These are phyloP conservation scores for Heteronetta atricapilla DNA, from an alignment of 2,113 vertebrate species.

Conservation along the genomic window DNA sequence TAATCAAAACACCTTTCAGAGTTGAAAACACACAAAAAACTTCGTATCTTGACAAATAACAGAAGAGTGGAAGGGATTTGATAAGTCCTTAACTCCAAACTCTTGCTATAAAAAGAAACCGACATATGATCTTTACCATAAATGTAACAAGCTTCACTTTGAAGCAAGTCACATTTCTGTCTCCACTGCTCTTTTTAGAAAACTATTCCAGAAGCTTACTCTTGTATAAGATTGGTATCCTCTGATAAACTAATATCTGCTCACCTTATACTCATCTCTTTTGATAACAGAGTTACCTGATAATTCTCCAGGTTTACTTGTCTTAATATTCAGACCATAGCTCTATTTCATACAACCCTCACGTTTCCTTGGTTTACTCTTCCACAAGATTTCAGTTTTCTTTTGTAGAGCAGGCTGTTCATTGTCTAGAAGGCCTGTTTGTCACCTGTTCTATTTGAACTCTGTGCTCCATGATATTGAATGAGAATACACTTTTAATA, in stretches of 20 bases:
- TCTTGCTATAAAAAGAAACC: slow-evolving; percentile 1
- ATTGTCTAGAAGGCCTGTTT: neutral
- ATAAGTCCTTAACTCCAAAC: slow-evolving; percentile 39
- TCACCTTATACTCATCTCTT: neutral
- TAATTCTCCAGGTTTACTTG: neutral
- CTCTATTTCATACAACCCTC: neutral
- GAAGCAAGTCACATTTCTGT: neutral
- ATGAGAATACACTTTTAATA: neutral
- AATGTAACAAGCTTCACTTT: neutral
- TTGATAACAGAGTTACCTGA: neutral
- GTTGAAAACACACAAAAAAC: neutral
- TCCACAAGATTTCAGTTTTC: neutral
- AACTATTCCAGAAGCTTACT: neutral
- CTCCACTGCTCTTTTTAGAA: neutral
- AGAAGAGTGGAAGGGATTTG: slow-evolving; percentile 20
- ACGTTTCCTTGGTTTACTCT: neutral
- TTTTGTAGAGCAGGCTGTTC: neutral
- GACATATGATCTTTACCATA: neutral
- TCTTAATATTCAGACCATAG: neutral
- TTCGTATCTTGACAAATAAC: neutral
- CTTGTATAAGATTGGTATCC: neutral
- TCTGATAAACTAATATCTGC: neutral
- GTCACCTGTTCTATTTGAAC: neutral
- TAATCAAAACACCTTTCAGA: neutral
- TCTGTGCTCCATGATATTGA: neutral